These are phyloP conservation scores for Lemur catta DNA, from an alignment of 2,797 vertebrate species.

Conservation along the genomic window DNA sequence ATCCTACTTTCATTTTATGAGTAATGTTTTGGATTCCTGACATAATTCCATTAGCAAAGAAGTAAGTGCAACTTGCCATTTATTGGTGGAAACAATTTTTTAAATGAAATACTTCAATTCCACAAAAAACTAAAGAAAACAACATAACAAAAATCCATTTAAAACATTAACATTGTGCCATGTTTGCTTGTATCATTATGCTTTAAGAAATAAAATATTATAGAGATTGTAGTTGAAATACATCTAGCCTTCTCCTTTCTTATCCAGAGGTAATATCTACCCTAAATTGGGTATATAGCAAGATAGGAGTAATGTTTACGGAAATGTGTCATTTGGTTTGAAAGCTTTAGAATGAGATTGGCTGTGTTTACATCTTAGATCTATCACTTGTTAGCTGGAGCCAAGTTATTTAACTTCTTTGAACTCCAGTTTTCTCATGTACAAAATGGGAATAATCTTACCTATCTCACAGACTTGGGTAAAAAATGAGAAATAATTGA, in stretches of 20 bases:
- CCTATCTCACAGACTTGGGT: not conserved
- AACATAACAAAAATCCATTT: not conserved
- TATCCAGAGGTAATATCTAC: constrained; percentile 5
- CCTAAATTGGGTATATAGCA: not conserved
- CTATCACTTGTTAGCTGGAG: not conserved
- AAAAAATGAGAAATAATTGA: not conserved
- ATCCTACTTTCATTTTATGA: constrained; percentile 9
- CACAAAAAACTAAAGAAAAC: not conserved
- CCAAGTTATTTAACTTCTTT: not conserved
- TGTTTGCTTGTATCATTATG: not conserved
- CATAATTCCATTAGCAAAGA: not conserved
- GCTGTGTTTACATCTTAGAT: not conserved
- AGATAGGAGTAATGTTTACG: not conserved
- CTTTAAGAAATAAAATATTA: not conserved
- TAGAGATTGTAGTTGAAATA: not conserved
- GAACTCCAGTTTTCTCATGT: not conserved
- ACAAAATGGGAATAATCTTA: not conserved
- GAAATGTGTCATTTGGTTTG: not conserved
- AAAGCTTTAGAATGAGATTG: not conserved
- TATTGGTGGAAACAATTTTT: not conserved
- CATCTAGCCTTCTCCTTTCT: not conserved
- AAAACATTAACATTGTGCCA: not conserved
- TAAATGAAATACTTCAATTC: not conserved
- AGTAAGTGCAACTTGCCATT: constrained; percentile 36
- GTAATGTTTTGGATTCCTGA: not conserved